Evolutionary conservation across 2,888 invertebrate species (phyloP).

Genomic region (Lagria hirta): DNA sequence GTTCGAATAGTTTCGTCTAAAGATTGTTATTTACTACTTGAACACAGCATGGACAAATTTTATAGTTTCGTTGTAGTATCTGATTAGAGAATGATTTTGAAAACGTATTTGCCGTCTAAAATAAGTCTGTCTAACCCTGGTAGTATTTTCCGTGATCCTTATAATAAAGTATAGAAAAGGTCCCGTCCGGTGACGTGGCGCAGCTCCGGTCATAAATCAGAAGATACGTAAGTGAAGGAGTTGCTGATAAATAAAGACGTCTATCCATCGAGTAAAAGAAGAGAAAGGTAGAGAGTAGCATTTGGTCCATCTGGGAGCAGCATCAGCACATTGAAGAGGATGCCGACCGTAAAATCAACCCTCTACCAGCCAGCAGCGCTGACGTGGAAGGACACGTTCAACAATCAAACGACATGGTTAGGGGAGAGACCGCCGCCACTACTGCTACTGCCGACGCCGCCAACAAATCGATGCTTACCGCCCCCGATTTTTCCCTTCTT

Average conservation of each 20-base stretch:
- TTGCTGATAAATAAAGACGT: constrained; percentile 48
- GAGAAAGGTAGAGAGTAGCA: constrained; percentile 16
- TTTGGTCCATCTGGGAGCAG: constrained; percentile 41
- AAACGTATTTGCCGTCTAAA: constrained; percentile 36
- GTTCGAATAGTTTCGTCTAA: no score
- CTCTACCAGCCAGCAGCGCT: constrained; percentile 27
- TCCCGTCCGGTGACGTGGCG: no score
- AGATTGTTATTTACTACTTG: no score
- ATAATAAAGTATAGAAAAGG: constrained; percentile 45
- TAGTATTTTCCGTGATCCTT: constrained; percentile 41
- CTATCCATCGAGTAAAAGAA: constrained; percentile 30
- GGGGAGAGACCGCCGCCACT: constrained; percentile 4
- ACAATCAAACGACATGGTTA: constrained; percentile 25
- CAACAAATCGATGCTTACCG: no score
- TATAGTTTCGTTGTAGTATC: no score
- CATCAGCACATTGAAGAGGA: constrained; percentile 46
- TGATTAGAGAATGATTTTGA: no score
- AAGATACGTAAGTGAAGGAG: constrained; percentile 37
- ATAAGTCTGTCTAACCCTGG: constrained; percentile 31
- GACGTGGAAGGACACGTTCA: constrained; percentile 37
- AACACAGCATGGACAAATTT: no score
- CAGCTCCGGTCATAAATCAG: constrained; percentile 44
- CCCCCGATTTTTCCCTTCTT: no score
- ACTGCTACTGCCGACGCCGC: no score
- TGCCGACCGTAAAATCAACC: constrained; percentile 45